phyloP scores from a whole-genome alignment of 2,113 vertebrate genomes.

The Heterotis niloticus region DNA sequence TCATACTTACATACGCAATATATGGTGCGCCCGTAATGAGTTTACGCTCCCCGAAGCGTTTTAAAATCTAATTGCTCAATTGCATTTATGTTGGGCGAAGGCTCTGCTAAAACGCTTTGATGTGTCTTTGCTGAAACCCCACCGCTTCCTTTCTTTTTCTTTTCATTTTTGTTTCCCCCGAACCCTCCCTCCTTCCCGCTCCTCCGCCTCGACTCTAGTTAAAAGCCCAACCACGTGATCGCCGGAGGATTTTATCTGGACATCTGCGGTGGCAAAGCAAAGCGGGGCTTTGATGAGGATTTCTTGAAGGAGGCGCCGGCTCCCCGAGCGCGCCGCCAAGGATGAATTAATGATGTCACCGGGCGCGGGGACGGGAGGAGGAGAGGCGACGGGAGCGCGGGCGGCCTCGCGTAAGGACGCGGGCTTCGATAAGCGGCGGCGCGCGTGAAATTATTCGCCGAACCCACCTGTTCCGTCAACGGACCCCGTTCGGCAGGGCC shows the following conservation, averaged over 20 bases:
- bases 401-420: neutral
- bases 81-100: slow-evolving; percentile 20
- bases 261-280: neutral
- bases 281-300: neutral
- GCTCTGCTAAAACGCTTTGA: slow-evolving; percentile 15
- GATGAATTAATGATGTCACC: neutral
- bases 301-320: neutral
- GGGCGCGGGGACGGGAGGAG: neutral
- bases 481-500: slow-evolving; percentile 6
- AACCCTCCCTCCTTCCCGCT: no score
- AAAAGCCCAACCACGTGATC: neutral
- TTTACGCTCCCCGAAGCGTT: slow-evolving; percentile 20
- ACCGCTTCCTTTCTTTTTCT: neutral
- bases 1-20: slow-evolving; percentile 23
- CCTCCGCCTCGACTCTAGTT: neutral
- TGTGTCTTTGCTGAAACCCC: slow-evolving; percentile 17
- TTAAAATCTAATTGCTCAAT: slow-evolving; percentile 25
- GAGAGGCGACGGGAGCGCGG: neutral
- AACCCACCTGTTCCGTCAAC: slow-evolving; percentile 29
- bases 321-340: neutral
- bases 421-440: neutral
- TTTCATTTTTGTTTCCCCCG: no score
- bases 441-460: neutral
- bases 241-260: neutral
- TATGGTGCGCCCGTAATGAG: slow-evolving; percentile 27